Conservation (phyloP, 2,797 vertebrate species). For the Mareca strepera region DNA sequence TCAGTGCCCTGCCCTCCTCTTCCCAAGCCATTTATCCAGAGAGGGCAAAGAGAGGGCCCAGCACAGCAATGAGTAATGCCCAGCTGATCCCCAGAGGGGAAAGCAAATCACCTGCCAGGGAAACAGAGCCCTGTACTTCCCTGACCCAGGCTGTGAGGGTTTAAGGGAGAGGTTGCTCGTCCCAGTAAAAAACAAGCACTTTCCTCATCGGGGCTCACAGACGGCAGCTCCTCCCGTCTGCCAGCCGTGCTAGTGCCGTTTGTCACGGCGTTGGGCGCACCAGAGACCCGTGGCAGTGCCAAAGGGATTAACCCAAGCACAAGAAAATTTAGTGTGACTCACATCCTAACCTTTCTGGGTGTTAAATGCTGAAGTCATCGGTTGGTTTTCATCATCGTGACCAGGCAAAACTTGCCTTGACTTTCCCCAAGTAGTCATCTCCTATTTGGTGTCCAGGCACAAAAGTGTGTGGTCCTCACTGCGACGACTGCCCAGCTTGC, state of each 20-base stretch:
- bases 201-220: background rate
- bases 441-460: background rate
- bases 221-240: background rate
- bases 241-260: background rate
- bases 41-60: background rate
- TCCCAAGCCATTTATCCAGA: background rate
- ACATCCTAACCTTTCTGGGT: background rate
- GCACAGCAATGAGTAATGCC: constrained; percentile 46
- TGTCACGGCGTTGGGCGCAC: background rate
- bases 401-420: background rate
- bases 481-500: accelerated
- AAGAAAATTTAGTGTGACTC: background rate
- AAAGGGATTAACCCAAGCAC: background rate
- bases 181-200: background rate
- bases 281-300: background rate
- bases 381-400: background rate
- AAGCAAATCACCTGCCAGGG: background rate
- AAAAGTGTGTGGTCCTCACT: background rate
- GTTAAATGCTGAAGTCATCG: background rate
- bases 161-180: background rate
- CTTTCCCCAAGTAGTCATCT: background rate
- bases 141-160: background rate
- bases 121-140: background rate
- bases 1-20: background rate
- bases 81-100: background rate